Base-by-base conservation (phyloP, 1,140 invertebrate genomes). In the Leptopilina clavipes region DNA sequence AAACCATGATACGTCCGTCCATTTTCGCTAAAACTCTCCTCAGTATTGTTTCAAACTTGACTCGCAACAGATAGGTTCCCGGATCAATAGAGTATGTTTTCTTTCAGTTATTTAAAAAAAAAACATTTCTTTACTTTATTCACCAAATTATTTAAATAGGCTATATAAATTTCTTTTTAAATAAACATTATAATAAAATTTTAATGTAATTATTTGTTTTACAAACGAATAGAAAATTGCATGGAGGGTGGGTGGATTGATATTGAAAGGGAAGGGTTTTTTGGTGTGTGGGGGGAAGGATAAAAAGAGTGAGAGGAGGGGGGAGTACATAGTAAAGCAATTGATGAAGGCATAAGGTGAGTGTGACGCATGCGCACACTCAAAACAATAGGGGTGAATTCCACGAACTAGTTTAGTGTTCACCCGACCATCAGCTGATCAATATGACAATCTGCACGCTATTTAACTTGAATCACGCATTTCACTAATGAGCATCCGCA, bases 371-470 rank as follows among this genome's bases (percentile, higher is more conserved):
- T 59, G 56, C 56, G 52, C 37, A 77, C 1, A 70, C 54, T 77
- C 79, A 81, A 81, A 85, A 86, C 79, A 83, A 86, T 85, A 83
- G 82, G 86, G 83, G 74, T 85, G 84, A 88, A 87, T 86, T 88
- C 86, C 82, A 73, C 80, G 86, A 87, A 87, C 74, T 75, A 78
- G 81, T 81, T 87, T 85, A 89, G 87, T 89, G 87, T 87, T 82
- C 87, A 86, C 86, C 87, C 87, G 87, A 87, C 86, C 86, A 88
- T 87, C 87, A 88, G 86, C 87, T 89, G 87, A 89, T 89, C 87
- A 83, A 89, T 89, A 89, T 87, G 86, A 73, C 59, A 65, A 65
- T 65, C 25, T 65, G 59, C 59, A 65, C 59, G 59, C 59, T 31
- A 31, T 31, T 14, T 31, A 31, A 37, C 22, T 65, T 31, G 48